These are phyloP conservation scores for Himalopsyche anomala DNA, from an alignment of 2,888 invertebrate species.

Conservation along the genomic window DNA sequence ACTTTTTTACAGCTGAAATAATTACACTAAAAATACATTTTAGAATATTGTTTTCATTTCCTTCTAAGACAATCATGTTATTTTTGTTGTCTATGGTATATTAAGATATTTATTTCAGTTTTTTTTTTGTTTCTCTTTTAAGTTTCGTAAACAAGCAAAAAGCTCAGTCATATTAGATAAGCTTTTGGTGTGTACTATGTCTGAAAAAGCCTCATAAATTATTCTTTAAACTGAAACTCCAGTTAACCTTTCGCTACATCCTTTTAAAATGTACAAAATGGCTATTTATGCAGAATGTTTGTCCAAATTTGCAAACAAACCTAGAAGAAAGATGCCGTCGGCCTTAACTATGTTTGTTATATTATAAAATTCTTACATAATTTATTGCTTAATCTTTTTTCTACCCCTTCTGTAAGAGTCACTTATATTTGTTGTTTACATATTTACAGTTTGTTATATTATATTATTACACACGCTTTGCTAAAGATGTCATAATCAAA, in stretches of 20 bases:
- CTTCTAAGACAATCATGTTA: too few species aligned
- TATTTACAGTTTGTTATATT: too few species aligned
- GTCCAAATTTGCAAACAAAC: slow-evolving; percentile 20
- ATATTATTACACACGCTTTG: too few species aligned
- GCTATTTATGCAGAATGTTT: slow-evolving; percentile 40
- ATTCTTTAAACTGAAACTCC: slow-evolving; percentile 41
- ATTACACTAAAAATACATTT: too few species aligned
- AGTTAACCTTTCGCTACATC: slow-evolving; percentile 12
- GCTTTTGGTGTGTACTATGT: slow-evolving; percentile 18
- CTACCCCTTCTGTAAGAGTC: background rate
- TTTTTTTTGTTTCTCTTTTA: background rate
- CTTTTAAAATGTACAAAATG: slow-evolving; percentile 39
- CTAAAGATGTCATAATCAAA: too few species aligned
- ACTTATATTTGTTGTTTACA: background rate
- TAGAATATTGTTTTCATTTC: too few species aligned
- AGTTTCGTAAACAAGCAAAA: slow-evolving; percentile 21
- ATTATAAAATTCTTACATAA: background rate
- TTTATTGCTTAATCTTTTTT: slow-evolving; percentile 33
- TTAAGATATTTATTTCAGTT: background rate
- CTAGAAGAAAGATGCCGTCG: slow-evolving; percentile 2
- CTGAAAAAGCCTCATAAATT: slow-evolving; percentile 37
- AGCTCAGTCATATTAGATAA: slow-evolving; percentile 38
- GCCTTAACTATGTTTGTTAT: background rate
- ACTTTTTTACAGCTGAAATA: too few species aligned
- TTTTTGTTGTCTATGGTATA: too few species aligned